A percentile compares a stretch with the other conserved stretches of the same genome.
Evolutionary conservation across 2,113 vertebrate species (phyloP).

Genomic region (Gallinago jamesoni): DNA sequence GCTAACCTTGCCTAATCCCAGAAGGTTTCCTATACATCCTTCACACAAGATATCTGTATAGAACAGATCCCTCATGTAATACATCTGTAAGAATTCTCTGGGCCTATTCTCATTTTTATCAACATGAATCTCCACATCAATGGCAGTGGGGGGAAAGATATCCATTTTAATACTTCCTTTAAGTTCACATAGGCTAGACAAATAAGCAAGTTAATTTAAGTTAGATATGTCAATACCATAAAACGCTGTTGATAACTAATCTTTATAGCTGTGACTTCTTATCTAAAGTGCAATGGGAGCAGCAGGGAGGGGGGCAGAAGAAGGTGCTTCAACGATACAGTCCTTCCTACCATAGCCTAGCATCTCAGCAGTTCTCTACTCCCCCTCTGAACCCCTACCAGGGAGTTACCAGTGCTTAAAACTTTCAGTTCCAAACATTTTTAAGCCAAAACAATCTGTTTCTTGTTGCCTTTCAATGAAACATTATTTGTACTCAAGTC

Average conservation of each 20-base stretch:
- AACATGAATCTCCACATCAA: background rate
- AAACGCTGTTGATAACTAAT: background rate
- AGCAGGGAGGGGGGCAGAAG: fast-evolving
- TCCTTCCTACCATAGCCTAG: background rate
- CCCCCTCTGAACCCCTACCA: background rate
- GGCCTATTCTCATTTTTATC: background rate
- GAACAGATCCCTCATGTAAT: fast-evolving
- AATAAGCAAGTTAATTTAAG: background rate
- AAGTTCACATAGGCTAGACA: background rate
- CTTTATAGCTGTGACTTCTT: background rate
- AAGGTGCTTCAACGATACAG: background rate
- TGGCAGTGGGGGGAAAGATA: background rate
- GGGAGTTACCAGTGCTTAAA: background rate
- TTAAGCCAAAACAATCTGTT: background rate
- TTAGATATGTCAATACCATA: background rate
- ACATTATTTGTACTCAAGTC: fast-evolving
- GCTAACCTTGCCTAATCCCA: background rate
- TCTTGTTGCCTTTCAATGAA: background rate
- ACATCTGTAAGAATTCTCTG: background rate
- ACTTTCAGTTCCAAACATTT: background rate
- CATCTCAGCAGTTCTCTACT: background rate
- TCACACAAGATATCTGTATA: background rate
- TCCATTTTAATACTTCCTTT: background rate
- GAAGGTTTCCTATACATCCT: background rate
- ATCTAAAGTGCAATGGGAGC: background rate